A percentile compares a stretch with the other conserved stretches of the same genome.
Conservation (phyloP, 2,113 vertebrate genomes). For the Procavia capensis region DNA sequence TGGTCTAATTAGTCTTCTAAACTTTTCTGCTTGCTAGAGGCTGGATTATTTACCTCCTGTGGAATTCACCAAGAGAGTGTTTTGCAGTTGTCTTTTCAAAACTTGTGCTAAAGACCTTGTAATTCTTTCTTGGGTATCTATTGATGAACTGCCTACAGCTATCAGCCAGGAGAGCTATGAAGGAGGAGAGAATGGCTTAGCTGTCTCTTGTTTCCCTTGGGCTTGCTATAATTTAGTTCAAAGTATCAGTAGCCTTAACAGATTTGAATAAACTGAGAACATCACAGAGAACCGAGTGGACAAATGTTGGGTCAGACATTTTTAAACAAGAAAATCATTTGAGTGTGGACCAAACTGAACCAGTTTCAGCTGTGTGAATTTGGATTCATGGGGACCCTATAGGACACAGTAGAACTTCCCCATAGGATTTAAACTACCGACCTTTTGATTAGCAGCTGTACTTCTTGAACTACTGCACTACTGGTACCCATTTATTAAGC, state of each 20-base stretch:
- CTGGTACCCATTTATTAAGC: neutral
- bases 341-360: neutral
- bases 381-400: no score
- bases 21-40: neutral
- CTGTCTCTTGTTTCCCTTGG: neutral
- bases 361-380: no score
- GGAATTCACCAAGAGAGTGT: neutral
- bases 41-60: neutral
- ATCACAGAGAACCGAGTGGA: neutral
- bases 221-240: slow-evolving; percentile 20
- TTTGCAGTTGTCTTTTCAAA: slow-evolving; percentile 31
- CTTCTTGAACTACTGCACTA: no score
- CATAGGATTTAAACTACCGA: no score
- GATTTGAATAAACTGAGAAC: neutral
- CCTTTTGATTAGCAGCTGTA: no score
- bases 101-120: neutral
- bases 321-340: neutral
- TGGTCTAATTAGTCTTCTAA: neutral
- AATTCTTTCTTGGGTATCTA: slow-evolving; percentile 15
- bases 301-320: neutral
- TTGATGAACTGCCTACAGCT: neutral
- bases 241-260: neutral
- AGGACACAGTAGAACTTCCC: no score
- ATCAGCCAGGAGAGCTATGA: neutral
- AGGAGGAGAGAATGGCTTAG: neutral